These are phyloP conservation scores for Eupithecia exiguata DNA, from an alignment of 2,888 invertebrate genomes.

Conservation along the genomic window DNA sequence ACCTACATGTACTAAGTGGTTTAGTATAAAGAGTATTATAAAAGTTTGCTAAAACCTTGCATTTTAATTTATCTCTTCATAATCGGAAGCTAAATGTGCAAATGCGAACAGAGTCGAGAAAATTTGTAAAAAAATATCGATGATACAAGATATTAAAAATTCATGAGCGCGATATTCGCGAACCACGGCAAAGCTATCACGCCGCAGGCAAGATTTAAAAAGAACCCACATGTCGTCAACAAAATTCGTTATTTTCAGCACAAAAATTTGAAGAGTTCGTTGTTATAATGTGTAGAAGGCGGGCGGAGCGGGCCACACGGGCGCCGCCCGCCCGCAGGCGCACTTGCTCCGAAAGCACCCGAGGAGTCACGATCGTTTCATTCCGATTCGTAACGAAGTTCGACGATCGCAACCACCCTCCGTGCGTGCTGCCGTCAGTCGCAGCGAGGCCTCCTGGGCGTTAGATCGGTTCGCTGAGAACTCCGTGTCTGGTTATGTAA, in stretches of 20 bases:
- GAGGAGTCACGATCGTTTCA: slow-evolving; percentile 79
- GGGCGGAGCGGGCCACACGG: slow-evolving; percentile 67
- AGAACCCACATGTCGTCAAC: slow-evolving; percentile 10
- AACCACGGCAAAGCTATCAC: not conserved
- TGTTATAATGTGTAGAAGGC: slow-evolving; percentile 66
- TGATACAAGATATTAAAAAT: not conserved
- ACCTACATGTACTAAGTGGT: not conserved
- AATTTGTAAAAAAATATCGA: not conserved
- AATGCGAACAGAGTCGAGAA: not conserved
- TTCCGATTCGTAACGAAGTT: slow-evolving; percentile 80
- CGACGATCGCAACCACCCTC: slow-evolving; percentile 78
- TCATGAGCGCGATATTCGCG: not conserved
- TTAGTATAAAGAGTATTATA: not conserved
- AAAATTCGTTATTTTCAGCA: slow-evolving; percentile 50
- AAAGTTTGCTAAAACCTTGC: not conserved
- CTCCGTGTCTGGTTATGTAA: slow-evolving; percentile 80
- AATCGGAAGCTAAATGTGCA: not conserved
- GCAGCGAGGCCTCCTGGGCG: slow-evolving; percentile 80
- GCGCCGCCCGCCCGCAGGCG: slow-evolving; percentile 80
- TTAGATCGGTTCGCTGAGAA: slow-evolving; percentile 74
- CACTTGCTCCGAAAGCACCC: slow-evolving; percentile 79
- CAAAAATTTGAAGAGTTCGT: slow-evolving; percentile 69
- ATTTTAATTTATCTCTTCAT: not conserved
- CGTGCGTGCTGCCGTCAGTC: slow-evolving; percentile 80
- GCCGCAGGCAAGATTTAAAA: slow-evolving; percentile 6